These are phyloP conservation scores for Entomobrya proxima DNA, from an alignment of 2,888 invertebrate genomes.

Conservation along the genomic window DNA sequence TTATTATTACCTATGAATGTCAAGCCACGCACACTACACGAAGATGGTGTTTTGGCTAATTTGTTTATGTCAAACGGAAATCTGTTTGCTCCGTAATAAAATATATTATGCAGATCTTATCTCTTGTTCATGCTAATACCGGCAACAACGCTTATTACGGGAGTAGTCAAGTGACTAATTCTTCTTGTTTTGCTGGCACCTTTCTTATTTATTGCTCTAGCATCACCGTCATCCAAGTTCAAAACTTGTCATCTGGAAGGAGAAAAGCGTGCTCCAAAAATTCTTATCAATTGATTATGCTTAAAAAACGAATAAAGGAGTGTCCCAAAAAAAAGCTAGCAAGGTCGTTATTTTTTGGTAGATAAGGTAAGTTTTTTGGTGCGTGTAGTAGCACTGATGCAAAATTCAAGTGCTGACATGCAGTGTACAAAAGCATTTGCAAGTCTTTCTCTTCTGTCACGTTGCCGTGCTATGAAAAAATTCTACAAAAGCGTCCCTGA, in stretches of 20 bases:
- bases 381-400: slow-evolving; percentile 13
- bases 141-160: neutral
- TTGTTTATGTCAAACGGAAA: slow-evolving; percentile 58
- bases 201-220: neutral
- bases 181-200: slow-evolving; percentile 35
- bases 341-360: neutral
- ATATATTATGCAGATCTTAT: too few species aligned
- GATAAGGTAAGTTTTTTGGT: neutral
- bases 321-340: neutral
- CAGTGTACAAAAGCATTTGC: too few species aligned
- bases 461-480: neutral
- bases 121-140: neutral
- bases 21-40: slow-evolving; percentile 25
- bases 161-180: slow-evolving; percentile 47
- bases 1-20: neutral
- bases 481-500: too few species aligned
- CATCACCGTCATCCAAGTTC: neutral
- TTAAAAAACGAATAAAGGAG: neutral
- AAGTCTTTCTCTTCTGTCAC: too few species aligned
- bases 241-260: neutral
- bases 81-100: slow-evolving; percentile 18
- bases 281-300: neutral
- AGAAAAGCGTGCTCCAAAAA: neutral
- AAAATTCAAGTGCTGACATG: slow-evolving; percentile 18
- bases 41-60: slow-evolving; percentile 54